Base-by-base conservation (phyloP, 2,888 invertebrate genomes). In the Perizoma affinitatum region DNA sequence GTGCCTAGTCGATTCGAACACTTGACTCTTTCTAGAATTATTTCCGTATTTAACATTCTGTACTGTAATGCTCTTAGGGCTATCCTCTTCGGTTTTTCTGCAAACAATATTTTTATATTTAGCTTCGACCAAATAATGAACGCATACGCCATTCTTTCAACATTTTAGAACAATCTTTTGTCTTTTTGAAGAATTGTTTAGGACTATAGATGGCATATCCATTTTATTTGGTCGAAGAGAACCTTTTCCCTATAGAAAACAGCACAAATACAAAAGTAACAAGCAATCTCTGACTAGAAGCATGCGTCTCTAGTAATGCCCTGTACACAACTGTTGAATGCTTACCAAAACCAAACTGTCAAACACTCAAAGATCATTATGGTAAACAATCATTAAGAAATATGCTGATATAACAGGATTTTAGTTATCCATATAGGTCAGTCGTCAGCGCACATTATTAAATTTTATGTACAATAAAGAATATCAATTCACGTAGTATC, bases 1-100 rank as follows among this genome's bases (percentile, higher is more conserved):
- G 89, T 94, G 95, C 75, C 95, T 86, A 64, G 95, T 94, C 59
- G 95, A 94, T 85, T 96, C 96, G 77, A 96, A 96, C 68, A 95
- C 94, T 78, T 95, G 93, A 72, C 93, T 94, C 87, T 95, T 93
- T 82, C 93, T 86, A 78, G 88, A 87, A 78, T 79, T 86, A 82
- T 80, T 86, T 62, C 88, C 90, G 69, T 88, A 88, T 86, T 89
- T 86, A 72, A 87, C 82, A 78, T 81, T 88, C 83, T 86, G 89
- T 83, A 90, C 83, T 73, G 88, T 87, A 76, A 89, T 86, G 82
- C 79, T 88, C 81, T 90, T 92, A 82, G 84, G 79, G 76, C 62
- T 84, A 76, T 90, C 90, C 82, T 92, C 92, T 82, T 92, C 92
- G 68, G 86, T 80, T 86, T 90, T 90, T 90, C 92, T 92, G 90